phyloP scores from a whole-genome alignment of 1,140 invertebrate species.

The Ridgeia piscesae region DNA sequence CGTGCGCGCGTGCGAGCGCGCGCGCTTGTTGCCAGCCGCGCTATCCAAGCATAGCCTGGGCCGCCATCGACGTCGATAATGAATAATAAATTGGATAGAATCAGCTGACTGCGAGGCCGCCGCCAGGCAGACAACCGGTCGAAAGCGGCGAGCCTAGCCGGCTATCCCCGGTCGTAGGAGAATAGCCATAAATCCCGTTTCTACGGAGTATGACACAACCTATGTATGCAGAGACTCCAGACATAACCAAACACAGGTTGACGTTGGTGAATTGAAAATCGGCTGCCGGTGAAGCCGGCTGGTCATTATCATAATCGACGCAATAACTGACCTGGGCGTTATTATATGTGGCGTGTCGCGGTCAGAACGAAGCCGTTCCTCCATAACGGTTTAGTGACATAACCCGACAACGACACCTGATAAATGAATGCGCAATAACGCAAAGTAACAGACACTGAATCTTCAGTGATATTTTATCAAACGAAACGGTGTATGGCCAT shows the following conservation, averaged over 20 bases:
- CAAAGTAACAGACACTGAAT: background rate
- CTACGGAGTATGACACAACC: background rate
- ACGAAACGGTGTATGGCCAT: background rate
- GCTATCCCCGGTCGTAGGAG: background rate
- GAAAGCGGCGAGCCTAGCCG: background rate
- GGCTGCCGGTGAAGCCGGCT: background rate
- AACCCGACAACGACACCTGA: background rate
- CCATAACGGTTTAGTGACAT: background rate
- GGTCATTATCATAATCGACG: background rate
- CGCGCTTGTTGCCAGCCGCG: background rate
- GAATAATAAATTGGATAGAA: conserved; percentile 1
- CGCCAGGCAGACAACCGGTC: background rate
- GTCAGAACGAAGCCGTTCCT: background rate
- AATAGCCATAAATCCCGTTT: background rate
- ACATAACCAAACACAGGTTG: background rate
- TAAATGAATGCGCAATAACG: background rate
- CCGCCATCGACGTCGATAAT: conserved; percentile 3
- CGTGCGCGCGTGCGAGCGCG: too few species aligned
- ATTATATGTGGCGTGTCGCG: background rate
- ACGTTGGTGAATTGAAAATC: background rate
- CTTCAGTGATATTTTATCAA: background rate
- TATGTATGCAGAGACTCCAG: background rate
- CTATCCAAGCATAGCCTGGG: background rate
- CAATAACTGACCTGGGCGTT: background rate
- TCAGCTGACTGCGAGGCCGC: background rate